These are phyloP conservation scores for Drosophila kambysellisi DNA, from an alignment of 2,888 invertebrate species.

Conservation along the genomic window DNA sequence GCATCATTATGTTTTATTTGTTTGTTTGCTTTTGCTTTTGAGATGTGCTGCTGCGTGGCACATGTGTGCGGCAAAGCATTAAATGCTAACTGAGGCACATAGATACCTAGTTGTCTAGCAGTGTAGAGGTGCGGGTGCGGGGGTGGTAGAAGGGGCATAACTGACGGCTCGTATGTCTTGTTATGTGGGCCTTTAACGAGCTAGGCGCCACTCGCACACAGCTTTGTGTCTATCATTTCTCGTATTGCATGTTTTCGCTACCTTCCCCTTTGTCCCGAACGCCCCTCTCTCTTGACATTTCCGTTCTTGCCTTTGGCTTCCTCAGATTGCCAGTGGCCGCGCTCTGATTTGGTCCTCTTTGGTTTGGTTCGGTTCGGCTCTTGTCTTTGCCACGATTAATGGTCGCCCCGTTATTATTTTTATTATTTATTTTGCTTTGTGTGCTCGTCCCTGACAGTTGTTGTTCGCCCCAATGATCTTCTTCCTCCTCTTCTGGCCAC, in stretches of 20 bases:
- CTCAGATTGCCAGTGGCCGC: slow-evolving; percentile 52
- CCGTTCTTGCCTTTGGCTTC: slow-evolving; percentile 16
- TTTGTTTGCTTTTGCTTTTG: slow-evolving; percentile 55
- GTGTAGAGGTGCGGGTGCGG: background rate
- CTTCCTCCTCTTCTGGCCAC: slow-evolving; percentile 32
- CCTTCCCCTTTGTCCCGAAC: background rate
- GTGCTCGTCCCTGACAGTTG: slow-evolving; percentile 60
- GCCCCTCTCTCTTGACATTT: background rate
- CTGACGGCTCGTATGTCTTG: slow-evolving; percentile 51
- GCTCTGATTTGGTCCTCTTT: slow-evolving; percentile 38
- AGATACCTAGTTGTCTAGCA: background rate
- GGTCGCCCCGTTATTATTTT: slow-evolving; percentile 73
- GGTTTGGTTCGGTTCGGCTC: slow-evolving; percentile 18
- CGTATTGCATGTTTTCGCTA: slow-evolving; percentile 15
- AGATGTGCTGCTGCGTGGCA: slow-evolving; percentile 29
- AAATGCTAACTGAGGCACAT: slow-evolving; percentile 60
- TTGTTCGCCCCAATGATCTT: slow-evolving; percentile 28
- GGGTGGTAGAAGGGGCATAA: background rate
- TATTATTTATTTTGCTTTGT: slow-evolving; percentile 76
- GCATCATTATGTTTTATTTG: slow-evolving; percentile 68
- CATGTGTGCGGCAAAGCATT: slow-evolving; percentile 60
- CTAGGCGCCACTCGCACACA: slow-evolving; percentile 38
- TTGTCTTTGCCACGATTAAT: slow-evolving; percentile 79
- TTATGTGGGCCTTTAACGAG: slow-evolving; percentile 70
- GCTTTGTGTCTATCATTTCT: slow-evolving; percentile 52